These are phyloP conservation scores for Nannobrachium achirus DNA, from an alignment of 2,113 vertebrate genomes.

Conservation along the genomic window DNA sequence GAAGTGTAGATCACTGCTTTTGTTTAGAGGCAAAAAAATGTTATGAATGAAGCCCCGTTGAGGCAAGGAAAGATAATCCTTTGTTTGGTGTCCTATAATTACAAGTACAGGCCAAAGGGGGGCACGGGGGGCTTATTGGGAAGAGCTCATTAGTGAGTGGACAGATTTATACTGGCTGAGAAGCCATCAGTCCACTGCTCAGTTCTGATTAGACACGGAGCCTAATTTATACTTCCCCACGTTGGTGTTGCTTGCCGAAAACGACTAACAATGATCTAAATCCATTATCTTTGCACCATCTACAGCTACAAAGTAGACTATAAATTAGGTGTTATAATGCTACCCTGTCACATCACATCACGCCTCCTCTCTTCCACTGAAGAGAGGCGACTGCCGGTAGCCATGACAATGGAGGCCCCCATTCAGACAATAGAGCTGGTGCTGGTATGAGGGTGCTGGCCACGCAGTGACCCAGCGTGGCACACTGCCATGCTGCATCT, in stretches of 20 bases:
- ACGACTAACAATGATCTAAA: no score
- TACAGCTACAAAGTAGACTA: no score
- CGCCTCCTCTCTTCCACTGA: constrained; percentile 26
- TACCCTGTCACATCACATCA: background rate
- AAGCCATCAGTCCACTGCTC: constrained; percentile 29
- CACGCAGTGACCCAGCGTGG: constrained; percentile 27
- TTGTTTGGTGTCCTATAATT: constrained; percentile 64
- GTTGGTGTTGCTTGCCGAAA: no score
- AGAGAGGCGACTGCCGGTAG: constrained; percentile 9
- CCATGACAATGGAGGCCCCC: constrained; percentile 32
- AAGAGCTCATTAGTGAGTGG: constrained; percentile 60
- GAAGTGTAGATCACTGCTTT: constrained; percentile 38
- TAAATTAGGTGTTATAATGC: constrained; percentile 11
- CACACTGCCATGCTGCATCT: constrained; percentile 7
- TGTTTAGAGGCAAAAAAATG: constrained; percentile 44
- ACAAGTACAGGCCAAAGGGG: constrained; percentile 7
- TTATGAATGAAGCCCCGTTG: constrained; percentile 37
- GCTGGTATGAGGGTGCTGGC: constrained; percentile 15
- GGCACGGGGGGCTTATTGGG: constrained; percentile 15
- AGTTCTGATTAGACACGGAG: constrained; percentile 31
- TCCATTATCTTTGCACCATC: no score
- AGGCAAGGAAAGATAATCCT: constrained; percentile 34
- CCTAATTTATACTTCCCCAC: no score
- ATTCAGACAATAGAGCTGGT: constrained; percentile 28
- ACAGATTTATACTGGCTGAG: constrained; percentile 36